Base-by-base conservation (phyloP, 2,888 invertebrate genomes). In the Drosophila infuscata region DNA sequence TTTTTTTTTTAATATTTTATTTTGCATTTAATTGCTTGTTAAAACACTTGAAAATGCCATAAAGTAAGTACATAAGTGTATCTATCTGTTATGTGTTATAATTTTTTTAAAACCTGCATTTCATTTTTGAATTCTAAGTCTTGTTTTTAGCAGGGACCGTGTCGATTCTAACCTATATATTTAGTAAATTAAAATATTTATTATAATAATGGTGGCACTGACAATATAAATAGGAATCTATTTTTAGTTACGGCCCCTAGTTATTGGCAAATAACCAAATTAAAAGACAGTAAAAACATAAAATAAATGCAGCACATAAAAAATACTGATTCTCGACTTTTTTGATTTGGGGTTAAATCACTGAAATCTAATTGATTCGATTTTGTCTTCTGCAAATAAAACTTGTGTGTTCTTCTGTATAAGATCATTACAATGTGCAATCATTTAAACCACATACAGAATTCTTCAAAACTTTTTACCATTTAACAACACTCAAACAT, bases 21-120 rank as follows among this genome's bases (percentile, higher is more conserved):
- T 59, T 53, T 41, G 38, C n/a, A 74, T 33, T 53, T 32, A 32
- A 67, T 70, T 65, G 56, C 20, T 59, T 71, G 60, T 62, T 86
- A 76, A 85, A 84, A 81, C 83, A 82, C 80, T 82, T 74, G 76
- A 76, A 78, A 75, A 81, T 77, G 80, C 81, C 72, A 83, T 90
- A 84, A 82, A 84, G 88, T 89, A 84, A 84, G 67, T 83, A 78
- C 76, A 81, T 76, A 81, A 74, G 70, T 77, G 63, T 68, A 30
- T 65, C 35, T 58, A 48, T 72, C 43, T 51, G 38, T 78, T 58
- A 35, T 59, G 53, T 69, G 33, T 43, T 51, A 35, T 33, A n/a
- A 36, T 17, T 62, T 64, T 17, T 62, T 64, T 51, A 56, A 57
- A 69, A 69, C 58, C 69, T 63, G 70, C 59, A 67, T 79, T 70